Conservation (phyloP, 2,797 vertebrate genomes). For the Neostethus bicornis region DNA sequence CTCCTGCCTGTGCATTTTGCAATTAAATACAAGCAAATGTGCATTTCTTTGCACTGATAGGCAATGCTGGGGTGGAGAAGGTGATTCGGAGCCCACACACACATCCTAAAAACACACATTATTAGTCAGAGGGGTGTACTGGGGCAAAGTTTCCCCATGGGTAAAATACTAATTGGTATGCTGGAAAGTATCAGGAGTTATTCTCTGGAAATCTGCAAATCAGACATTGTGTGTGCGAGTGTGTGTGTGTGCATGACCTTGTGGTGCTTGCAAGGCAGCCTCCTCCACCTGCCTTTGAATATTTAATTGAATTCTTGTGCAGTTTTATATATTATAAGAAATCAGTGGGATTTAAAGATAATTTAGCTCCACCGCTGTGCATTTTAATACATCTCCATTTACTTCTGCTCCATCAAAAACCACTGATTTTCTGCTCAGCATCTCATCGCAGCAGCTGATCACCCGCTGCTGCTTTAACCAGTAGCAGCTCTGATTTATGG, state of each 20-base stretch:
- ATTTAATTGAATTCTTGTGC: slow-evolving; percentile 48
- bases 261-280: slow-evolving; percentile 18
- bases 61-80: slow-evolving; percentile 20
- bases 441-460: slow-evolving; percentile 44
- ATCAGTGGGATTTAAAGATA: slow-evolving; percentile 13
- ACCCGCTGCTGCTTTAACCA: slow-evolving; percentile 41
- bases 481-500: slow-evolving; percentile 26
- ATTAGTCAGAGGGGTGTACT: slow-evolving; percentile 27
- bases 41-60: slow-evolving; percentile 29
- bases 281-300: slow-evolving; percentile 38
- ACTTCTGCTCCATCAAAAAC: slow-evolving; percentile 21
- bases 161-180: slow-evolving; percentile 71
- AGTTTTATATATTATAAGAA: slow-evolving; percentile 30
- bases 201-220: slow-evolving; percentile 51
- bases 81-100: slow-evolving; percentile 31
- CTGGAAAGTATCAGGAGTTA: slow-evolving; percentile 65
- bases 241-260: slow-evolving; percentile 15
- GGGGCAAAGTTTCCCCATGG: slow-evolving; percentile 51
- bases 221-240: slow-evolving; percentile 15
- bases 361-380: slow-evolving; percentile 18
- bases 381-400: slow-evolving; percentile 9
- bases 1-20: slow-evolving; percentile 35
- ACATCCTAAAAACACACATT: slow-evolving; percentile 21
- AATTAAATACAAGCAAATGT: slow-evolving; percentile 49
- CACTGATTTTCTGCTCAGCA: slow-evolving; percentile 41